Conservation (phyloP, 2,888 invertebrate species). For the Entomobrya proxima region DNA sequence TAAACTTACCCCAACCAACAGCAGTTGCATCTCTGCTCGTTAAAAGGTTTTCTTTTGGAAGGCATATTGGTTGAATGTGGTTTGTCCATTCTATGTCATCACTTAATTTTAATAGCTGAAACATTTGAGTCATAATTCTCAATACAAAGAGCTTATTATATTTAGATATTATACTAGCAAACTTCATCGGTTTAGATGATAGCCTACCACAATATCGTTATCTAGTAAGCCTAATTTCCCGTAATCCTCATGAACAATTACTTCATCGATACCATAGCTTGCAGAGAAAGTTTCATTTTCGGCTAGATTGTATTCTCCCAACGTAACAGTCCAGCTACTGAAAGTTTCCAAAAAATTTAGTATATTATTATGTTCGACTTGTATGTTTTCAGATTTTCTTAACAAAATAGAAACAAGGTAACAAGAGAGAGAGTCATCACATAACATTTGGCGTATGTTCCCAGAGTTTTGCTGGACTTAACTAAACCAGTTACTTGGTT, state of each 20-base stretch:
- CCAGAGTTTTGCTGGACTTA: no score
- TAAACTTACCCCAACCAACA: constrained; percentile 57
- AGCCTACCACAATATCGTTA: constrained; percentile 58
- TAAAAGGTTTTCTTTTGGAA: constrained; percentile 39
- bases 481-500: no score
- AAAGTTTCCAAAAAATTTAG: background rate
- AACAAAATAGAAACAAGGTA: no score
- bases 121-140: background rate
- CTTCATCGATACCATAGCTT: constrained; percentile 21
- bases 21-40: constrained; percentile 25
- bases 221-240: background rate
- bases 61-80: constrained; percentile 65
- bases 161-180: background rate
- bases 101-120: constrained; percentile 50
- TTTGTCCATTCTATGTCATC: constrained; percentile 63
- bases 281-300: background rate
- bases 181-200: background rate
- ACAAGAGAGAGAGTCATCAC: no score
- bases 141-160: background rate
- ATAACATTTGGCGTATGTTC: no score
- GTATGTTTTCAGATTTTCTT: background rate
- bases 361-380: no score
- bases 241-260: constrained; percentile 53
- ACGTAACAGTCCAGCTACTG: background rate
- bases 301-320: constrained; percentile 34